phyloP scores from a whole-genome alignment of 2,888 invertebrate species.

The Anagyrus pseudococci region DNA sequence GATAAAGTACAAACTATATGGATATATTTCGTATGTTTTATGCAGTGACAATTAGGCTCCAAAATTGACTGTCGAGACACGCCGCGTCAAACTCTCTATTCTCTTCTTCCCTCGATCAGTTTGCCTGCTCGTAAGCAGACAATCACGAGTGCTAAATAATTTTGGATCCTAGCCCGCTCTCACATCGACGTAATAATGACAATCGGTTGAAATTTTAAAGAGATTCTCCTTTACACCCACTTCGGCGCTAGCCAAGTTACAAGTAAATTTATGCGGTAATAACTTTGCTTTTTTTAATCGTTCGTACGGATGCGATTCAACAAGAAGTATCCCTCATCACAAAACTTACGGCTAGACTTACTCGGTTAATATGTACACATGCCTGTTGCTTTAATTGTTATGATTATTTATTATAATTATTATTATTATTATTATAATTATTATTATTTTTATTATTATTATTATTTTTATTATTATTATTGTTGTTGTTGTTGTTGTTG shows the following conservation, averaged over 20 bases:
- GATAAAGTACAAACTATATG: constrained; percentile 29
- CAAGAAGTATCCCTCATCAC: constrained; percentile 25
- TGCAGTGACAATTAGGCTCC: constrained; percentile 36
- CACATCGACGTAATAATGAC: constrained; percentile 30
- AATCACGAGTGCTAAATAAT: constrained; percentile 32
- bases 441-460: constrained; percentile 29
- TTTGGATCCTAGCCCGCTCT: constrained; percentile 35
- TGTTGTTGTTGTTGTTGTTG: constrained; percentile 30
- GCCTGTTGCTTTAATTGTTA: constrained; percentile 30
- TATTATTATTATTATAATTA: too few relatives aligned
- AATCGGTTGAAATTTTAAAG: constrained; percentile 32
- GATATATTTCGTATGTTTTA: constrained; percentile 1
- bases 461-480: constrained; percentile 10
- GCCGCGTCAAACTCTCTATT: constrained; percentile 23
- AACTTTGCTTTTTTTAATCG: too few relatives aligned
- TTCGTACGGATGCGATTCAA: constrained; percentile 33
- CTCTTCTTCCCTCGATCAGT: neutral
- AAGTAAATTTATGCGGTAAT: too few relatives aligned
- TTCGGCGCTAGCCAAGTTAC: too few relatives aligned
- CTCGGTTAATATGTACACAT: constrained; percentile 37
- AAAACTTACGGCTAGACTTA: constrained; percentile 37
- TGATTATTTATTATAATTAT: constrained; percentile 14
- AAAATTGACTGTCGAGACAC: constrained; percentile 31
- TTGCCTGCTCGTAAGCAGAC: constrained; percentile 15
- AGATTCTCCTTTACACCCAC: too few relatives aligned